Base-by-base conservation (phyloP, 2,888 invertebrate species). In the Enchytraeus crypticus region DNA sequence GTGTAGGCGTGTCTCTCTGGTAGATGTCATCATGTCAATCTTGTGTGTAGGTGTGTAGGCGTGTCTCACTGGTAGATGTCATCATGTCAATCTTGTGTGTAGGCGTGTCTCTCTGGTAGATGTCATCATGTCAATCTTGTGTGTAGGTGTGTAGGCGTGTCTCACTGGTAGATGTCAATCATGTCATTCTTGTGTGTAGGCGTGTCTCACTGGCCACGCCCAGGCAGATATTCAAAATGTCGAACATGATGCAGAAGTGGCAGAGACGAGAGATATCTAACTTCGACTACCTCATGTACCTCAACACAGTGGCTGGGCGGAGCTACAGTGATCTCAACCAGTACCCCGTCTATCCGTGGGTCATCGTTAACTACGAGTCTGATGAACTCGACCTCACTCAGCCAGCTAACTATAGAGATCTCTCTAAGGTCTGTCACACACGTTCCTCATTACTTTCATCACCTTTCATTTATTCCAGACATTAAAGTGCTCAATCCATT, bases 181-280 rank as follows among this genome's bases (percentile, higher is more conserved):
- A 18, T 23, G 8, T 8, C 21, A 23, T 47, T 11, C 21, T 14
- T 47, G 21, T 47, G 58, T 54, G 1, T 77, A 86, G 92, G 73
- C 86, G 95, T 66, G 95, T 97, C 49, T 96, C 96, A 18, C 90
- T 97, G 88, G 97, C 98, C 90, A 91, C 96, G 1, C 95, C 98
- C 0, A 86, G 96, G 18, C 97, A 98, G 80, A 84, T 99, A 72
- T 99, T 97, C 90, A 87, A 96, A 74, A 91, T 93, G 83, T 97
- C 97, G 29, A 96, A 97, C 82, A 99, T 99, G 98, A 97, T 96
- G 53, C 93, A 95, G 82, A 92, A 95, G 81, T 98, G 98, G 98
- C 97, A 97, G 81, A 85, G 96, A 29, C 84, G 98, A 51, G 98
- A 99, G 82, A 97, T 99, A 73, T 95, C 96, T 66, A 99, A 99